A percentile compares a stretch with the other conserved stretches of the same genome.
Conservation (phyloP, 2,113 vertebrate genomes). For the Ciconia boyciana region DNA sequence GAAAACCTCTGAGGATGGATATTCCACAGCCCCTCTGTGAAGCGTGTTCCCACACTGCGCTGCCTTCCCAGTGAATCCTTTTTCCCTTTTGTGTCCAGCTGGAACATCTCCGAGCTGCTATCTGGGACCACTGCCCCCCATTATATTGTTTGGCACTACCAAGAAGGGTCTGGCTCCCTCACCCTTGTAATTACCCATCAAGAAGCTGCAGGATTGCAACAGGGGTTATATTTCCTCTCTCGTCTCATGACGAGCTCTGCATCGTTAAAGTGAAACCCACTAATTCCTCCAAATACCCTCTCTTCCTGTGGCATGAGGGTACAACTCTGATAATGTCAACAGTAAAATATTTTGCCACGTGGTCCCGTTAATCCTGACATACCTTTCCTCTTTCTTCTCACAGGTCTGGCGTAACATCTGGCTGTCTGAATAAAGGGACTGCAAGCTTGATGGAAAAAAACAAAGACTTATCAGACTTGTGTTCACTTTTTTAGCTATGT, state of each 20-base stretch:
- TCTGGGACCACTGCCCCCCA: background rate
- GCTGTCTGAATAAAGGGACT: slow-evolving; percentile 57
- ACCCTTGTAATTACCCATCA: background rate
- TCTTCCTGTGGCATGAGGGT: background rate
- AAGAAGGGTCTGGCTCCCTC: background rate
- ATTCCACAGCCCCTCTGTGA: background rate
- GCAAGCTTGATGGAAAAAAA: slow-evolving; percentile 37
- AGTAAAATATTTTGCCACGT: accelerated
- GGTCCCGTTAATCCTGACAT: background rate
- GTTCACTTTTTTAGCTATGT: background rate
- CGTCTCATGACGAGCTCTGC: background rate
- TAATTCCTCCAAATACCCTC: background rate
- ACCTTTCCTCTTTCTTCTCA: slow-evolving; percentile 73
- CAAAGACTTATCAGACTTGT: background rate
- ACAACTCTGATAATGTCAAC: background rate
- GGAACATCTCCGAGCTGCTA: background rate
- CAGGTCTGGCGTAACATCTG: slow-evolving; percentile 75
- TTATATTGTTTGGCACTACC: background rate
- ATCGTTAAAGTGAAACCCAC: background rate
- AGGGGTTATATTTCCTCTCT: background rate
- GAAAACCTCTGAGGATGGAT: background rate
- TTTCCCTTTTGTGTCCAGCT: background rate
- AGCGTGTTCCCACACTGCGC: background rate
- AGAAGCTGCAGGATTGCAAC: background rate
- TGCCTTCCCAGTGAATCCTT: background rate